Evolutionary conservation across 2,888 invertebrate species (phyloP), one percentile per base, ranked within the genome.

Genomic region (Xestobium rufovillosum): DNA sequence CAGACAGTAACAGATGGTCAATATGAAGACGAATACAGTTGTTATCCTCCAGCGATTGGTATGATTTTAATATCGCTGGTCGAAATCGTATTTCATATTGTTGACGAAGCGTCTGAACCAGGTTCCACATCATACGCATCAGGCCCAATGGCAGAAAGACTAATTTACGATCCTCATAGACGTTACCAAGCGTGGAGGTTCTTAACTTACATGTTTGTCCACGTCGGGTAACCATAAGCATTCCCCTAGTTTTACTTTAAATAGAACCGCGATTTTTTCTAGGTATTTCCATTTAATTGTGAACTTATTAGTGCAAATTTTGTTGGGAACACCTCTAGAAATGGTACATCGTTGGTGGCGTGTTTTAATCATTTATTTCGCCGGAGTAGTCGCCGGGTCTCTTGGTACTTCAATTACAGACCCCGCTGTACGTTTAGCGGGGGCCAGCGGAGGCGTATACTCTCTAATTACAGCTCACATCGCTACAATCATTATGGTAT

Each of bases 301-400:
- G 56, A 97, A 98, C 65, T 70, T 95, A 14, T 66, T 91, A 35
- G 89, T 95, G 42, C 96, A 97, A 65, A 70, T 97, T 40, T 74
- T 95, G 63, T 73, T 98, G 38, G 97, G 97, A 0, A 78, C 95
- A 6, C 94, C 96, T 0, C 66, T 98, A 42, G 97, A 98, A 68
- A 83, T 97, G 80, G 95, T 96, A 1, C 96, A 97, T 65, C 80
- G 83, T 48, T 91, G 90, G 83, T 92, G 92, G 91, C 73, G 96
- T 31, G 85, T 97, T 3, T 69, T 83, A 0, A 65, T 83, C 8
- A 83, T 92, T 16, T 92, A 92, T 62, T 59, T 85, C 25, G 80
- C 86, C 0, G 91, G 91, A 1, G 90, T 91, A 0, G 63, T 83
- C 0, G 89, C 89, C 1, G 91, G 91, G 2, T 87, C 87, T 0